Conservation (phyloP, 2,888 invertebrate genomes). For the Neria commutata region DNA sequence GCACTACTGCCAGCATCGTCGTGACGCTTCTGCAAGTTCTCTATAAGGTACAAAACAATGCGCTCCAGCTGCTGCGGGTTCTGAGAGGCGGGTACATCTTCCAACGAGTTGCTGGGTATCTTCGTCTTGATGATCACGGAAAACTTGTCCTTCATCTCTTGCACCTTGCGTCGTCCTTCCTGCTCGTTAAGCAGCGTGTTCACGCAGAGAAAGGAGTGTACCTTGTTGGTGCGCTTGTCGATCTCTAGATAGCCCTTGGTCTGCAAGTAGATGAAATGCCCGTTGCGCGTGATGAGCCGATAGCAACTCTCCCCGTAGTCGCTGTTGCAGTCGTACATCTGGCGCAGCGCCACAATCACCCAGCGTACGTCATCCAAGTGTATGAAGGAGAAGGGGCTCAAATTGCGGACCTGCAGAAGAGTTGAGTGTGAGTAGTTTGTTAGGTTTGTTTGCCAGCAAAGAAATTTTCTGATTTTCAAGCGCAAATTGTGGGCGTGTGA, state of each 20-base stretch:
- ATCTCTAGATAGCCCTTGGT: constrained; percentile 85
- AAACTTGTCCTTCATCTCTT: constrained; percentile 81
- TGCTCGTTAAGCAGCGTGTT: constrained; percentile 78
- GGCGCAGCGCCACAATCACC: constrained; percentile 84
- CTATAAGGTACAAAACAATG: constrained; percentile 74
- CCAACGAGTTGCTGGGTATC: constrained; percentile 57
- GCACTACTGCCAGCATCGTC: constrained; percentile 35
- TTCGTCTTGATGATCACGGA: constrained; percentile 71
- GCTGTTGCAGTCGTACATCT: constrained; percentile 86
- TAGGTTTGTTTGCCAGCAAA: too few relatives aligned
- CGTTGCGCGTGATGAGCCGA: constrained; percentile 78
- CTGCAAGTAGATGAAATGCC: constrained; percentile 82
- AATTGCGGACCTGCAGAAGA: constrained; percentile 72
- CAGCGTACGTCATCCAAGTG: constrained; percentile 87
- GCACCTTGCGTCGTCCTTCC: constrained; percentile 74
- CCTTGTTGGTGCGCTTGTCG: constrained; percentile 74
- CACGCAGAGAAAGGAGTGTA: constrained; percentile 85
- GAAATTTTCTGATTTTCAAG: too few relatives aligned
- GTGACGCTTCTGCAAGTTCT: constrained; percentile 60
- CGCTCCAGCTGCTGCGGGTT: constrained; percentile 74
- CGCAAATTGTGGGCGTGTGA: too few relatives aligned
- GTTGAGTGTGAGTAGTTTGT: too few relatives aligned
- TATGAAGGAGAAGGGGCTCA: constrained; percentile 88
- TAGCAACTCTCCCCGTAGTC: constrained; percentile 86
- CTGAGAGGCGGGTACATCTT: constrained; percentile 66